phyloP scores from a whole-genome alignment of 2,113 vertebrate genomes.

The Quiscalus mexicanus region DNA sequence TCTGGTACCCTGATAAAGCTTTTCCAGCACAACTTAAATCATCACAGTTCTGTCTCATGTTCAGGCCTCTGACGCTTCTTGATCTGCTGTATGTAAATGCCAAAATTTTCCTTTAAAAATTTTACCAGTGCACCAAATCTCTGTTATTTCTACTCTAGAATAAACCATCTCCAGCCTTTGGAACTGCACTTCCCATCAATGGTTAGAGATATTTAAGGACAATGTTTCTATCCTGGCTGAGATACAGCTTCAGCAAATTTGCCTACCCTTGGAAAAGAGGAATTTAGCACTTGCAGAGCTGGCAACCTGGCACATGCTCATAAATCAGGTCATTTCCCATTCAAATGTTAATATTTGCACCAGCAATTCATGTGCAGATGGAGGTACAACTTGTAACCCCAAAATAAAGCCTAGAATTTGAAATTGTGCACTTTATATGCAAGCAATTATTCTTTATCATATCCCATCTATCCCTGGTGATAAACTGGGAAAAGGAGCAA shows the following conservation, averaged over 20 bases:
- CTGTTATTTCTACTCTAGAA: not conserved
- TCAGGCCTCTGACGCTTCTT: not conserved
- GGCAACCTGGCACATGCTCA: not conserved
- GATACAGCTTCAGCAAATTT: not conserved
- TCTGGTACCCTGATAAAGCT: not conserved
- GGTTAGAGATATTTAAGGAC: not conserved
- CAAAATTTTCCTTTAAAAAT: not conserved
- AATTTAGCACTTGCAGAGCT: conserved; percentile 10
- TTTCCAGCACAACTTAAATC: not conserved
- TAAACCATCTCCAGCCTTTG: not conserved
- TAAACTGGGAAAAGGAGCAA: not conserved
- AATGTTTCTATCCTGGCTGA: not conserved
- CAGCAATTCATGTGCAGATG: conserved; percentile 50
- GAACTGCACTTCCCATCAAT: not conserved
- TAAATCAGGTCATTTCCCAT: conserved; percentile 25
- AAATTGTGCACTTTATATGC: conserved; percentile 12
- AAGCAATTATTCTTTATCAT: not conserved
- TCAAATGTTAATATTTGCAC: conserved; percentile 53
- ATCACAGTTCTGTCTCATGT: not conserved
- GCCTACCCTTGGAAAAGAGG: not conserved
- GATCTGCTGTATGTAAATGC: not conserved
- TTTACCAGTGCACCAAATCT: not conserved
- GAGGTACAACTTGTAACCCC: conserved; percentile 14
- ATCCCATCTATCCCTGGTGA: not conserved
- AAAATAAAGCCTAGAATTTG: conserved; percentile 13